Base-by-base conservation (phyloP, 2,888 invertebrate genomes). In the Andrena dorsata region DNA sequence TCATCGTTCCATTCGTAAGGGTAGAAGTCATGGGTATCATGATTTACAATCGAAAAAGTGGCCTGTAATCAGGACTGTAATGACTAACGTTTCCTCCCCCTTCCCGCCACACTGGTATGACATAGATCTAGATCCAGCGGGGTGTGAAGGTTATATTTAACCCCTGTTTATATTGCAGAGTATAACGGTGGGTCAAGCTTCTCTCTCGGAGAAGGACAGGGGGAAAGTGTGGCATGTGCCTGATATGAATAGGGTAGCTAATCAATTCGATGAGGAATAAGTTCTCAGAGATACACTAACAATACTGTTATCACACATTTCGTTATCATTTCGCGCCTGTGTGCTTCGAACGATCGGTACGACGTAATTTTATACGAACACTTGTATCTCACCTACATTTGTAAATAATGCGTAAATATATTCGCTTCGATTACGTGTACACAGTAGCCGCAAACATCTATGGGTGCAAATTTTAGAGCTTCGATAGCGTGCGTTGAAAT, bases 351-450 rank as follows among this genome's bases (percentile, higher is more conserved):
- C 32, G 32, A 73, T 81, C 66, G 68, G 28, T 73, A 72, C 61
- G 47, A 69, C 51, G 69, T 69, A 73, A 81, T 81, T 81, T 72
- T 81, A 63, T 69, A 80, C 79, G 6, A 66, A 79, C 60, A 32
- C 53, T 64, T 65, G 32, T 32, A 32, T 80, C 72, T 72, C 10
- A 35, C 65, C 65, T 80, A 65, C 53, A 79, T 72, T 16, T 80
- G 72, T 80, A 80, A 66, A 80, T 80, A 80, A 79, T 32, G 60
- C 61, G 30, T 66, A 56, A 68, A 66, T 80, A 66, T 61, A 78
- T 61, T 66, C 23, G 49, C 66, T 71, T 71, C n/a, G 56, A 35
- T 66, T 32, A 71, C 28, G 20, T 13, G 58, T 61, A 61, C 53
- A 61, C 53, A 61, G 51, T 53, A 51, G 4, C 64, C 61, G 60